Evolutionary conservation across 30 jellyfish, hydroid and myxozoan species (phyloP).

Genomic region (Turritopsis dohrnii): DNA sequence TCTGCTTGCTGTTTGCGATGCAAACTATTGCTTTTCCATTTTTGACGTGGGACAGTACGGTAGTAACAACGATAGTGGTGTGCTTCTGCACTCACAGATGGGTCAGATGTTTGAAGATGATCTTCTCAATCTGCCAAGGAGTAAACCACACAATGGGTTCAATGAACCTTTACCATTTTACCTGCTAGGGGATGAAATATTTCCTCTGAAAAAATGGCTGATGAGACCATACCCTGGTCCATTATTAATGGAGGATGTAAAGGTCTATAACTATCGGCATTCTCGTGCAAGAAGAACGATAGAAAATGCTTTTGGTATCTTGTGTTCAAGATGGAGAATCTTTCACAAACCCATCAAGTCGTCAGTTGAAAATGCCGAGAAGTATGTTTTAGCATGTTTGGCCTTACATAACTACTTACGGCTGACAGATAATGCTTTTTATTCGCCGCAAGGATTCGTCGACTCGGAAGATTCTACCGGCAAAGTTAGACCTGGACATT

Average conservation of each 20-base stretch:
- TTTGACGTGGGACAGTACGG: constrained; percentile 38
- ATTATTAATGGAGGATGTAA: not conserved
- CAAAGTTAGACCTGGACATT: constrained; percentile 32
- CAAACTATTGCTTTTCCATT: constrained; percentile 32
- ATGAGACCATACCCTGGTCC: constrained; percentile 39
- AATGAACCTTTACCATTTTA: constrained; percentile 20
- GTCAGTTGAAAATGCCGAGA: not conserved
- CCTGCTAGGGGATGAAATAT: constrained; percentile 31
- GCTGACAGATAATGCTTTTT: constrained; percentile 26
- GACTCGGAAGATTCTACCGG: constrained; percentile 44
- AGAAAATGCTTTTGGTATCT: too few species aligned
- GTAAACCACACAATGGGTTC: not conserved
- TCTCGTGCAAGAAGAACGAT: constrained; percentile 38
- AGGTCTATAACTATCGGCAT: constrained; percentile 11
- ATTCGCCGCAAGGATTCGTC: constrained; percentile 21
- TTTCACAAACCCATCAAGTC: constrained; percentile 29
- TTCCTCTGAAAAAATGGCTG: constrained; percentile 34
- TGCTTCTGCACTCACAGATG: constrained; percentile 26
- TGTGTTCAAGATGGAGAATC: constrained; percentile 28
- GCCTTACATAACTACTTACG: constrained; percentile 32
- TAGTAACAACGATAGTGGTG: constrained; percentile 36
- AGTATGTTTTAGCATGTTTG: too few species aligned
- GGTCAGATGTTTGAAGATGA: constrained; percentile 24
- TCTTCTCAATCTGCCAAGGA: constrained; percentile 5
- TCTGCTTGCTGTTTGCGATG: constrained; percentile 48